These are phyloP conservation scores for Saxicola maurus DNA, from an alignment of 2,797 vertebrate species.

Conservation along the genomic window DNA sequence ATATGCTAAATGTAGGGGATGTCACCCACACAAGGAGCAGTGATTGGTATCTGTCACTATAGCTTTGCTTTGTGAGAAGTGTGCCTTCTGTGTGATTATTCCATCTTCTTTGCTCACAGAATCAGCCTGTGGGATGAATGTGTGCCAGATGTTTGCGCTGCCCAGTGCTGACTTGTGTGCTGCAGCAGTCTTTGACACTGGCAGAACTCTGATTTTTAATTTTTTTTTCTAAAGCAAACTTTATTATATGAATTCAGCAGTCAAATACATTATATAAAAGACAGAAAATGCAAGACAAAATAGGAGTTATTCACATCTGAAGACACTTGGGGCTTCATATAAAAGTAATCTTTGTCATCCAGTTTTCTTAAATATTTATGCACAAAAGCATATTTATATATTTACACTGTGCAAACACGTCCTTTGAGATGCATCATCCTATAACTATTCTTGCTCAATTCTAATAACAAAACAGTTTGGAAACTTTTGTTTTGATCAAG, in stretches of 20 bases:
- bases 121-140: neutral
- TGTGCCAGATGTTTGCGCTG: neutral
- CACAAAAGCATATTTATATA: slow-evolving; percentile 61
- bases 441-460: neutral
- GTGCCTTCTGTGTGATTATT: neutral
- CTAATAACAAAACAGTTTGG: neutral
- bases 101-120: neutral
- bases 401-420: slow-evolving; percentile 48
- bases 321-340: slow-evolving; percentile 48
- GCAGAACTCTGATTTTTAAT: neutral
- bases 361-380: slow-evolving; percentile 73
- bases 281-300: slow-evolving; percentile 43
- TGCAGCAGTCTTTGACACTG: neutral
- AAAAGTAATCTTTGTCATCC: slow-evolving; percentile 64
- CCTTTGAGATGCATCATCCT: slow-evolving; percentile 1
- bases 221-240: slow-evolving; percentile 52
- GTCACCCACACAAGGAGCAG: neutral
- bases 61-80: neutral
- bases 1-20: neutral
- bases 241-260: slow-evolving; percentile 66
- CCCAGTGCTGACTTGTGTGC: neutral
- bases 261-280: slow-evolving; percentile 50
- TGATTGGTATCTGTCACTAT: neutral
- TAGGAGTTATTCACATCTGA: slow-evolving; percentile 41
- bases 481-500: neutral